Base-by-base conservation (phyloP, 2,888 invertebrate genomes). In the Branchipolynoe longqiensis region DNA sequence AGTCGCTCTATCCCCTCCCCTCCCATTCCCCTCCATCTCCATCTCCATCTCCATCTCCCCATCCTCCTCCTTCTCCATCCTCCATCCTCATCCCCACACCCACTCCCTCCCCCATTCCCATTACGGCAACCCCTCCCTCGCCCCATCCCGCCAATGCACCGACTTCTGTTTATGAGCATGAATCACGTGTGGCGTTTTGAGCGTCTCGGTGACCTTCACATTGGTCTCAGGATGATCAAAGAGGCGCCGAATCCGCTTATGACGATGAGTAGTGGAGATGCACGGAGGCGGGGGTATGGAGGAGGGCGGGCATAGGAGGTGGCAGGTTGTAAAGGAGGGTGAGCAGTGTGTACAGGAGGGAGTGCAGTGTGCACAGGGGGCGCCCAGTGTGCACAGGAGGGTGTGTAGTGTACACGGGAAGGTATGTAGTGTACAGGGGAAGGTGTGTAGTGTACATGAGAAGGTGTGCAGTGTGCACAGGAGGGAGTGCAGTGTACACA, bases 181-280 rank as follows among this genome's bases (percentile, higher is more conserved):
- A 38, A 38, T 69, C 69, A 36, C 69, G 69, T 69, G 69, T 22
- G 1, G 0, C 69, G 38, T 33, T 69, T 69, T 38, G 22, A 69
- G 69, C 38, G 69, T 69, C 69, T 69, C 36, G 18, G 22, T 18
- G 69, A 69, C 69, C 69, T 69, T 69, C 69, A 69, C 69, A 33
- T 69, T 69, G 69, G 69, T 69, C 69, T 69, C 8, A 4, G 38
- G 36, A 69, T 69, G 69, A 69, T 69, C 69, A 69, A 69, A 69
- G 69, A 69, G 69, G 22, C 36, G 4, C 2, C 38, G 36, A 22
- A 69, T 69, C 69, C 36, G 69, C 69, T 69, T 69, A 62, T 3
- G 3, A 12, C 56, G 3, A 8, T 4, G 56, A n/a, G 25, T 56
- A n/a, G 56, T 25, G 3, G 56, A 3, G 18, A 25, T 56, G 56